phyloP scores from a whole-genome alignment of 1,140 invertebrate genomes.

The Brachystomella parvula region DNA sequence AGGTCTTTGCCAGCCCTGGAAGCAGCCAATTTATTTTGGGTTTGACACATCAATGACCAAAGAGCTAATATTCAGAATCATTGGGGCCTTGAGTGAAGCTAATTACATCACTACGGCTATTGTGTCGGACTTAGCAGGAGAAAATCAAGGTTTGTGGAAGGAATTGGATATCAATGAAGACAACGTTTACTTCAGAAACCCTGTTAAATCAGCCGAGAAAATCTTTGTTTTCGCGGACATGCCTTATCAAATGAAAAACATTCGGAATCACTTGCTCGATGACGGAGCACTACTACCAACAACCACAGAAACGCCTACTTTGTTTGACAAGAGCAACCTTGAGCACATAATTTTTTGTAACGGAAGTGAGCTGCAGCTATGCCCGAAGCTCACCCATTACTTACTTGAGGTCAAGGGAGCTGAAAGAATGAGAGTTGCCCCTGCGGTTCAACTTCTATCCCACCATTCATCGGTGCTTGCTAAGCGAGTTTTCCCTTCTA shows the following conservation, averaged over 20 bases:
- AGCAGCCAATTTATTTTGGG: constrained; percentile 28
- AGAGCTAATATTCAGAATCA: not conserved
- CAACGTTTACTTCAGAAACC: constrained; percentile 21
- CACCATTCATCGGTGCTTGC: constrained; percentile 8
- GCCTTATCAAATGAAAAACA: constrained; percentile 32
- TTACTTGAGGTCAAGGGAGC: constrained; percentile 13
- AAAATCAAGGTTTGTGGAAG: constrained; percentile 26
- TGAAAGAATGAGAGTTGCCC: constrained; percentile 27
- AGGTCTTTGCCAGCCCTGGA: constrained; percentile 26
- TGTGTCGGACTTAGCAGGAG: constrained; percentile 21
- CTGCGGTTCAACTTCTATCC: constrained; percentile 30
- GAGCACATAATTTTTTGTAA: constrained; percentile 25
- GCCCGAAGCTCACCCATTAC: constrained; percentile 16
- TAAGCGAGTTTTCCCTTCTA: constrained; percentile 6
- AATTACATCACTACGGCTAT: constrained; percentile 17
- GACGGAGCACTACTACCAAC: constrained; percentile 13
- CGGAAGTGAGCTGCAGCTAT: constrained; percentile 24
- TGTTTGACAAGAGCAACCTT: constrained; percentile 14
- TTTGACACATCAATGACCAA: constrained; percentile 22
- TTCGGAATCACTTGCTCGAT: constrained; percentile 34
- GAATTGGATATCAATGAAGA: constrained; percentile 13
- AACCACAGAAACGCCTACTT: constrained; percentile 18
- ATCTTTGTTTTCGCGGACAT: constrained; percentile 36
- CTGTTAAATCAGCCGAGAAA: not conserved
- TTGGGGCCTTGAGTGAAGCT: not conserved